Base-by-base conservation (phyloP, 2,888 invertebrate genomes). In the Agonopterix arenella region DNA sequence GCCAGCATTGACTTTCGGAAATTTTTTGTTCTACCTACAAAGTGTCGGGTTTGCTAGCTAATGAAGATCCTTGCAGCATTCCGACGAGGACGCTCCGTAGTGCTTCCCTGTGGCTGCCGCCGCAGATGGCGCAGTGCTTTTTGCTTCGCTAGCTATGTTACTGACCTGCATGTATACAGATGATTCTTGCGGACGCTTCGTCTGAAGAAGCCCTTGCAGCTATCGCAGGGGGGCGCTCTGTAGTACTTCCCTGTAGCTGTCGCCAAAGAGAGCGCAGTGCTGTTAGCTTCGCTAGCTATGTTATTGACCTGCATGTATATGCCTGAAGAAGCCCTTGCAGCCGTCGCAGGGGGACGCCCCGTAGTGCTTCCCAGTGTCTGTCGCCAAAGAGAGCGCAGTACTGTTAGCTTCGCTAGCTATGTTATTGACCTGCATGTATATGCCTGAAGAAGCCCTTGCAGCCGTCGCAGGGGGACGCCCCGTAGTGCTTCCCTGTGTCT, bases 171-270 rank as follows among this genome's bases (percentile, higher is more conserved):
- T 1, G 96, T 95, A 76, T 98, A 98, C n/a, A n/a, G n/a, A n/a
- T n/a, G n/a, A n/a, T n/a, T n/a, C n/a, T n/a, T n/a, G n/a, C n/a
- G n/a, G n/a, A n/a, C n/a, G n/a, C n/a, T n/a, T 11, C n/a, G n/a
- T n/a, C n/a, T n/a, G n/a, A n/a, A n/a, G n/a, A n/a, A n/a, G n/a
- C n/a, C 2, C 10, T 18, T 2, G n/a, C 37, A 98, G 1, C 98
- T 98, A 71, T 98, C 98, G 73, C 98, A 98, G 43, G 97, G 97
- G 5, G 97, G 95, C 2, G 97, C 98, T 0, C 98, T 98, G 76
- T 98, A 98, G 78, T 98, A 97, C 76, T 97, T 97, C n/a, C 98
- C 98, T 0, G 98, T n/a, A n/a, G n/a, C n/a, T n/a, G n/a, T n/a
- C n/a, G n/a, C n/a, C n/a, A n/a, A n/a, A n/a, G n/a, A n/a, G n/a